Conservation (phyloP, 2,888 invertebrate genomes). For the Sarcophaga variegata region DNA sequence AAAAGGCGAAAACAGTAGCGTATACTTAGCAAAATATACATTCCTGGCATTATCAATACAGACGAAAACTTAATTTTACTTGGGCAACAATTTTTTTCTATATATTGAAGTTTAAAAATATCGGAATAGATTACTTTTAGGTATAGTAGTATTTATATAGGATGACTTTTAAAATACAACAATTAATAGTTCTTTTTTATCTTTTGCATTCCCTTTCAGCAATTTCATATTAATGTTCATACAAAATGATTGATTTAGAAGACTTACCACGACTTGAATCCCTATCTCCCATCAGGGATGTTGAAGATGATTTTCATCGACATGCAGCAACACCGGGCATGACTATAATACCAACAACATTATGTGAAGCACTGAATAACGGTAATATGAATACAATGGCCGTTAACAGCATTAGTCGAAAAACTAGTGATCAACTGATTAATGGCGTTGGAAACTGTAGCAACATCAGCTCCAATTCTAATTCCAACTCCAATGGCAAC, state of each 20-base stretch:
- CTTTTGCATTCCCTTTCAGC: background rate
- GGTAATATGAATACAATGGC: background rate
- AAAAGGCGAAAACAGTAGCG: too few species aligned
- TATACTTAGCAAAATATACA: too few species aligned
- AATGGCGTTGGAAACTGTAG: background rate
- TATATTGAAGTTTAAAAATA: too few species aligned
- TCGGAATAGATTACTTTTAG: too few species aligned
- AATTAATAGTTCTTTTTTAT: background rate
- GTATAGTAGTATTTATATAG: too few species aligned
- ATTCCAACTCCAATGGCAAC: background rate
- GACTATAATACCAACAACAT: slow-evolving; percentile 16
- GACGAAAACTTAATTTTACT: too few species aligned
- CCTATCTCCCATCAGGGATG: slow-evolving; percentile 77
- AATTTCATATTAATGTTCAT: slow-evolving; percentile 20
- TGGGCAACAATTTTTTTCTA: too few species aligned
- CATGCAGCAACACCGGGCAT: slow-evolving; percentile 25
- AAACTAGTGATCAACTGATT: slow-evolving; percentile 17
- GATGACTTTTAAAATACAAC: too few species aligned
- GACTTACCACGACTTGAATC: slow-evolving; percentile 80
- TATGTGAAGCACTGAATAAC: slow-evolving; percentile 20
- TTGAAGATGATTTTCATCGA: slow-evolving; percentile 67
- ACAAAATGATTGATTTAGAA: slow-evolving; percentile 76
- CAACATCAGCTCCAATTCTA: background rate
- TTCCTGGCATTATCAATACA: too few species aligned
- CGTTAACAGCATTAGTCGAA: slow-evolving; percentile 5